Evolutionary conservation across 2,888 invertebrate genomes (phyloP), one percentile per base, ranked within the genome.

Genomic region (Onchidella celtica): DNA sequence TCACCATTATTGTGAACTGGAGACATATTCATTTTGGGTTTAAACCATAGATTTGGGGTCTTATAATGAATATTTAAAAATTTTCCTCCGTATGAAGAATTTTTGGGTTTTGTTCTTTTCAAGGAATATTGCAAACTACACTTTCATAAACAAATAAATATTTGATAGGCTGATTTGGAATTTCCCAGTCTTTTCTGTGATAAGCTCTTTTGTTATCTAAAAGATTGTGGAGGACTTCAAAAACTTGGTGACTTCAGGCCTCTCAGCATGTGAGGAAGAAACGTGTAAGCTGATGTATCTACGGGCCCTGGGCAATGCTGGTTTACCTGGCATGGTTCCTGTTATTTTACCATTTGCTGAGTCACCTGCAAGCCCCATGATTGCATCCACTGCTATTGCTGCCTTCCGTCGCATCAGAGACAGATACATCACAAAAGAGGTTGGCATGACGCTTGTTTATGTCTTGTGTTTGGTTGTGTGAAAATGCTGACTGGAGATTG

Each of bases 241-340:
- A 82, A 87, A 90, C 14, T 87, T 90, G 55, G 78, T 94, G 2
- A 81, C 90, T 55, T 87, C 93, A 0, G 92, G 94, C 0, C 89
- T 96, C 34, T 91, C 93, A 9, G 92, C 93, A n/a, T 96, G 96
- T 85, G 90, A 92, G 2, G 94, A 94, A 3, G 94, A 94, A 65
- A 94, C 94, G 0, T 96, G 96, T 87, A 94, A 95, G 80, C 92
- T 94, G 32, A 94, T 95, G 70, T 96, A 95, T 88, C 93, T 97
- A 47, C 94, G 96, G 77, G 95, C 96, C 0, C 92, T 97, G 61
- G 95, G 95, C 86, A 97, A 97, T 93, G 94, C 97, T 0, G 95
- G 95, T 76, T 95, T 95, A 73, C 93, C 94, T 21, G 92, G 93
- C 0, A 95, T 96, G 0, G 93, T 96, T n/a, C 94, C 95, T 2